Conservation (phyloP, 2,888 invertebrate genomes). For the Limnephilus marmoratus region DNA sequence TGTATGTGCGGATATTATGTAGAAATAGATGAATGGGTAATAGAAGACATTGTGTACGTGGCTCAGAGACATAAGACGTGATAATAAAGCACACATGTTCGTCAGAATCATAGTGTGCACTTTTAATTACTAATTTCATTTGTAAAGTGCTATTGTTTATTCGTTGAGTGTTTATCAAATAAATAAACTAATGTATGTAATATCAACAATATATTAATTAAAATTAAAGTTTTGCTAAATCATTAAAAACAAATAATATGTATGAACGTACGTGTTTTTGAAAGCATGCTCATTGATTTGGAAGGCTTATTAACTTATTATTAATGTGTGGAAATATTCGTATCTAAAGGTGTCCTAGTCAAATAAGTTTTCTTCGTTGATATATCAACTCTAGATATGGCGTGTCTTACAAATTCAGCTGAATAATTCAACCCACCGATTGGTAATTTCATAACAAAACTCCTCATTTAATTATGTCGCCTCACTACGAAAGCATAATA, state of each 20-base stretch:
- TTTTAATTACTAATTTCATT: not conserved
- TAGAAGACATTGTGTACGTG: not conserved
- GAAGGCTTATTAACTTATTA: not conserved
- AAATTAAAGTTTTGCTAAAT: not conserved
- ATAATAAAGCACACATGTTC: slow-evolving; percentile 3
- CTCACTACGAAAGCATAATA: too few relatives aligned
- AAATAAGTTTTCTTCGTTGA: too few relatives aligned
- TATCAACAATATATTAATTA: not conserved
- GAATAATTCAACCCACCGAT: too few relatives aligned
- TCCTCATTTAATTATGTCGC: too few relatives aligned
- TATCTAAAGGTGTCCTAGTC: not conserved
- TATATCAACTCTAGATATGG: too few relatives aligned
- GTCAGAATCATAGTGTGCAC: not conserved
- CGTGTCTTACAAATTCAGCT: too few relatives aligned
- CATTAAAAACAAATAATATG: not conserved
- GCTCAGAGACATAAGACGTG: slow-evolving; percentile 45
- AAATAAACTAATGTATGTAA: not conserved
- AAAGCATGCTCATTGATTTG: not conserved
- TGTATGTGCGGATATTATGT: not conserved
- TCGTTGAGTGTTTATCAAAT: not conserved
- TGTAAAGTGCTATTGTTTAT: not conserved
- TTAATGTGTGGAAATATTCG: not conserved
- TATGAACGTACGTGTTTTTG: not conserved
- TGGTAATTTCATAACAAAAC: too few relatives aligned
- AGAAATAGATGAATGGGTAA: too few relatives aligned